Base-by-base conservation (phyloP, 2,797 vertebrate species). In the Paratrypauchen microcephalus region DNA sequence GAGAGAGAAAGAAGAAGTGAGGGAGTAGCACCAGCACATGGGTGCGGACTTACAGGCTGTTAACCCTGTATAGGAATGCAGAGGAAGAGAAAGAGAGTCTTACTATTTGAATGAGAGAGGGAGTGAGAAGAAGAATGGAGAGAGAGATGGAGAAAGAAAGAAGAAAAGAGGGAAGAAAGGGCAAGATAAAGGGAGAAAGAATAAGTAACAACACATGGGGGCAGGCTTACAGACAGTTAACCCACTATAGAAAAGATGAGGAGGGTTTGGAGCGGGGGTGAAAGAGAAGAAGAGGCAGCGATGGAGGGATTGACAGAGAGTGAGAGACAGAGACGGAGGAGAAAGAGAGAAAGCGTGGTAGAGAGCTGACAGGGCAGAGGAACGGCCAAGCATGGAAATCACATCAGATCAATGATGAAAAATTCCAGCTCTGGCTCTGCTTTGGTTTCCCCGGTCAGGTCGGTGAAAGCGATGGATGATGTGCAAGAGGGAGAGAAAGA, bases 351-450 rank as follows among this genome's bases (percentile, higher is more conserved):
- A 62, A 70, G 84, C 81, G 81, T 56, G 81, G 60, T 73, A 83
- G 83, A 65, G 78, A 86, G 85, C 82, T 84, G 89, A 87, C 87
- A 72, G 80, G 70, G 82, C 81, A 76, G 81, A 83, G 83, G 77
- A 75, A 86, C 82, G 70, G 77, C 82, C 83, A 48, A 79, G 86
- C 88, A 78, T 77, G 83, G 88, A 90, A 89, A 86, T 90, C 84
- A 88, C 87, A 89, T 90, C 86, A 86, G 87, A 87, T 90, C 89
- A 83, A 88, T 84, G 86, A 88, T 85, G 86, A 88, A 86, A 87
- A 85, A 89, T 89, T 85, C 78, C 85, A 77, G 62, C 79, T 59
- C 50, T 21, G 21, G 52, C 54, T 19, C 82, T 80, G 85, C 69
- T 41, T 16, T 76, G 83, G 84, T 71, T 82, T 23, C 60, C 26